Evolutionary conservation across 2,113 vertebrate species (phyloP).

Genomic region (Tychaedon coryphoeus): DNA sequence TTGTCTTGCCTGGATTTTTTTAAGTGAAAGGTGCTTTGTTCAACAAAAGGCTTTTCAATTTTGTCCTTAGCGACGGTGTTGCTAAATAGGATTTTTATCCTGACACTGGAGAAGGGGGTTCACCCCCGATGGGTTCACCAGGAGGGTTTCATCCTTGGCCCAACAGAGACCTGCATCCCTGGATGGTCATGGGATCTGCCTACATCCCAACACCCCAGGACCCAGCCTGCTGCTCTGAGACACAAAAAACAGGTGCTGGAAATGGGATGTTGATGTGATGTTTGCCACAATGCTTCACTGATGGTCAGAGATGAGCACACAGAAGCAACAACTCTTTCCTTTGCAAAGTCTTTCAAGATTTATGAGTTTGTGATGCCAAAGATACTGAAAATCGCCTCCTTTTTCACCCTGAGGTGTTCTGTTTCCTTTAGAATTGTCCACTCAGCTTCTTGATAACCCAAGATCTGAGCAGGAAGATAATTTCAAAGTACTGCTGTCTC

Average conservation of each 20-base stretch:
- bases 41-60: slow-evolving; percentile 80
- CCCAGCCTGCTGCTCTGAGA: background rate
- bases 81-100: slow-evolving; percentile 20
- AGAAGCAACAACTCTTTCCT: background rate
- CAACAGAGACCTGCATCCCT: accelerated
- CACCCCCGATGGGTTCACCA: accelerated
- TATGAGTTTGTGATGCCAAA: background rate
- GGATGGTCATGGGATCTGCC: accelerated
- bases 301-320: accelerated
- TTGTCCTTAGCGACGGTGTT: slow-evolving; percentile 10
- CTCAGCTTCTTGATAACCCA: background rate
- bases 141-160: background rate
- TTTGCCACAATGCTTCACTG: accelerated
- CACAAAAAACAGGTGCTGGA: background rate
- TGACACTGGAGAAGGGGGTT: background rate
- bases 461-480: background rate
- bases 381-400: background rate
- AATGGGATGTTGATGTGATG: accelerated
- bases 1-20: slow-evolving; percentile 73
- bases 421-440: background rate
- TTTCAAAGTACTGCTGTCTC: background rate
- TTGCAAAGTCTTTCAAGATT: background rate
- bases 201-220: background rate
- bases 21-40: slow-evolving; percentile 77
- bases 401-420: background rate